Evolutionary conservation across 1,140 invertebrate genomes (phyloP), one percentile per base, ranked within the genome.

Genomic region (Aleiodes sp.): DNA sequence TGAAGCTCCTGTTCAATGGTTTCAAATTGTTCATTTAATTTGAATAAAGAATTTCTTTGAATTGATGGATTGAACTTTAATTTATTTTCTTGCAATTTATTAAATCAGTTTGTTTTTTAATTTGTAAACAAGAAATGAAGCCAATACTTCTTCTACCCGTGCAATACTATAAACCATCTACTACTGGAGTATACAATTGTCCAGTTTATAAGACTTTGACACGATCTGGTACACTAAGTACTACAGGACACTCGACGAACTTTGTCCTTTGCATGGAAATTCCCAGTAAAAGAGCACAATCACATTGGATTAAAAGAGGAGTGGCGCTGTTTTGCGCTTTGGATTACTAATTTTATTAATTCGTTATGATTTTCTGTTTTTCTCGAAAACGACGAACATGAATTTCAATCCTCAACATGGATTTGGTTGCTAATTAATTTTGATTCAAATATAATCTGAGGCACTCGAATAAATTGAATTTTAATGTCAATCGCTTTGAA

Each of bases 181-280:
- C 70, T 12, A 65, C 60, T 39, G 86, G 84, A 12, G 76, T 87
- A 12, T 94, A 94, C 80, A 85, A 87, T 65, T 93, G 91, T 78
- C 94, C 93, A 0, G 88, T 93, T 8, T 94, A 95, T 86, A 94
- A 94, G 84, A 95, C 91, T 0, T 86, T 88, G 72, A 86, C 86
- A 69, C 86, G 93, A 59, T 89, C 89, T 39, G 88, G 93, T 64
- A 88, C 88, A n/a, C 76, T 94, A 65, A 91, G 92, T 64, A 92
- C 93, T n/a, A 90, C 92, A n/a, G 89, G 93, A 21, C 90, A 94
- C 80, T 94, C 93, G 1, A 94, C 93, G 4, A 94, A 95, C 84
- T 94, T 92, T 80, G 91, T 95, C 12, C 80, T 94, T 66, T 87
- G 90, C 10, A 89, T 94, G 57, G 89, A 91, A 69, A 83, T 95